Evolutionary conservation across 2,888 invertebrate species (phyloP).

Genomic region (Euphydryas editha): DNA sequence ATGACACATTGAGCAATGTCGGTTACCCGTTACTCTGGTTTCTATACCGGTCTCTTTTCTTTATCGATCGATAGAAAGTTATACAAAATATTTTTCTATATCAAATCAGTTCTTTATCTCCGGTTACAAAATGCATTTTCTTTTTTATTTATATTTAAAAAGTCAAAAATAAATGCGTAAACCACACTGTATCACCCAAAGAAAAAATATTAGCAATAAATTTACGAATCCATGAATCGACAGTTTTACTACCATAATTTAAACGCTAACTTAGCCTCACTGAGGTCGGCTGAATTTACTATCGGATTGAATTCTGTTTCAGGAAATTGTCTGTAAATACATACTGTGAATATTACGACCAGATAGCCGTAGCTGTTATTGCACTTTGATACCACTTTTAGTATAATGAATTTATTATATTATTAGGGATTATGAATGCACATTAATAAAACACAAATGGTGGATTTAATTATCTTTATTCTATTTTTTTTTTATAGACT

Average conservation of each 20-base stretch:
- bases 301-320: conserved; percentile 17
- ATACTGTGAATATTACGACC: conserved; percentile 16
- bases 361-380: background rate
- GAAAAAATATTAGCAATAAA: conserved; percentile 13
- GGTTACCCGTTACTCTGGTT: too few relatives aligned
- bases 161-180: background rate
- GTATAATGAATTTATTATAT: background rate
- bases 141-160: background rate
- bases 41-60: too few relatives aligned
- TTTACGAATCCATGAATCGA: conserved; percentile 19
- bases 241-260: conserved; percentile 33
- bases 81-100: too few relatives aligned
- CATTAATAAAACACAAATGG: background rate
- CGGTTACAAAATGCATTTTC: too few relatives aligned
- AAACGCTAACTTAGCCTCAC: conserved; percentile 27
- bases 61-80: too few relatives aligned
- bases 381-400: background rate
- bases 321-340: conserved; percentile 23
- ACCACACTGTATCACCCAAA: background rate
- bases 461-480: too few relatives aligned
- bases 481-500: too few relatives aligned
- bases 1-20: too few relatives aligned
- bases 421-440: background rate
- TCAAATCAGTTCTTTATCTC: too few relatives aligned
- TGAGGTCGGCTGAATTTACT: conserved; percentile 19